These are phyloP conservation scores for Oscheius sp. DNA, from an alignment of 1,140 invertebrate species.

Conservation along the genomic window DNA sequence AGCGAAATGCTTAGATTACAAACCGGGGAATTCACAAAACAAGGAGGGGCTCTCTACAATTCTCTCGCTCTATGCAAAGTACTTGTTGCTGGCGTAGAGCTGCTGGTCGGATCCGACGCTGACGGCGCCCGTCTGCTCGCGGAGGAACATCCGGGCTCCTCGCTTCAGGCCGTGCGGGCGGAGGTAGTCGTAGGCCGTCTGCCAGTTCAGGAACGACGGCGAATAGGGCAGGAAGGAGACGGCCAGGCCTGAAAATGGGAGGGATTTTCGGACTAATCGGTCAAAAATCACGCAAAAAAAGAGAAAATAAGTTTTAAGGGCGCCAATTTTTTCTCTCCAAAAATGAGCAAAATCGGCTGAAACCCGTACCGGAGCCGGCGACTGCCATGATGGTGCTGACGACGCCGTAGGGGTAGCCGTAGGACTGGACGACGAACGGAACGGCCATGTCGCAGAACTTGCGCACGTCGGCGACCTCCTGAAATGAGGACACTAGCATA, in stretches of 20 bases:
- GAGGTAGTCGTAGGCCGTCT: constrained; percentile 52
- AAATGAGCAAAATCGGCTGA: no score
- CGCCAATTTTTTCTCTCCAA: no score
- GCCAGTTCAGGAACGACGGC: constrained; percentile 52
- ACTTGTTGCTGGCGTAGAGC: constrained; percentile 58
- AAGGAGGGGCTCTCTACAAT: no score
- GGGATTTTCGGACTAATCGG: neutral
- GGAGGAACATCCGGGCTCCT: constrained; percentile 53
- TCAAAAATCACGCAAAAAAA: no score
- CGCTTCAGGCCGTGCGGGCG: constrained; percentile 50
- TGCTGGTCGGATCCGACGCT: constrained; percentile 50
- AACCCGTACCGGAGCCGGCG: constrained; percentile 44
- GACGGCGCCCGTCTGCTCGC: constrained; percentile 53
- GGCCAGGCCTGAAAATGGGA: constrained; percentile 49
- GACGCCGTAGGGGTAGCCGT: constrained; percentile 54
- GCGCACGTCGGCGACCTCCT: constrained; percentile 31
- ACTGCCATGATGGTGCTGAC: constrained; percentile 57
- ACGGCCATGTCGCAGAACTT: constrained; percentile 33
- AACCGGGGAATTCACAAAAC: no score
- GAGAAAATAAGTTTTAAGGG: no score
- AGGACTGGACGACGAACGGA: constrained; percentile 47
- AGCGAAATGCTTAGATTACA: no score
- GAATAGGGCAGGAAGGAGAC: constrained; percentile 59
- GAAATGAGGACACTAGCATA: neutral
- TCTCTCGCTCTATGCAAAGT: constrained; percentile 57